A percentile compares a stretch with the other conserved stretches of the same genome.
These are phyloP conservation scores for Macrotis lagotis DNA, from an alignment of 2,113 vertebrate species.

Conservation along the genomic window DNA sequence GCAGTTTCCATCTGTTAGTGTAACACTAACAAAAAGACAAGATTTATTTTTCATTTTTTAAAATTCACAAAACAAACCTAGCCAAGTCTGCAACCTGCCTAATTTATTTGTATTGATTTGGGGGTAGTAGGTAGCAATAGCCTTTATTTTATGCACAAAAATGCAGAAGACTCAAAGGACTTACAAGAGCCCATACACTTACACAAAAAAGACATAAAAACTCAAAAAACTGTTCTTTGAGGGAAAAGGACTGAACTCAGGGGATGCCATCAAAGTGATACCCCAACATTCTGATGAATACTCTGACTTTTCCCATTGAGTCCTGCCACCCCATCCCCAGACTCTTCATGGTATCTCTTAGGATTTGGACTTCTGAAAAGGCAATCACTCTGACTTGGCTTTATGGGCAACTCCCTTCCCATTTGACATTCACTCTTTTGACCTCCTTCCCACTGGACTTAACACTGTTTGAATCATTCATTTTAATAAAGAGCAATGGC, in stretches of 20 bases:
- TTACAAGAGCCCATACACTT: background rate
- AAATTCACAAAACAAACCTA: conserved; percentile 14
- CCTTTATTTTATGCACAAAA: background rate
- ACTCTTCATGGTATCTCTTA: background rate
- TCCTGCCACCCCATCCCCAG: background rate
- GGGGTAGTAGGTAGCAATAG: background rate
- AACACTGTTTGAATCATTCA: background rate
- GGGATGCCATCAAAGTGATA: background rate
- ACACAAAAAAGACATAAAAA: background rate
- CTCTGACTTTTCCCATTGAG: background rate
- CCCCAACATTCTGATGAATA: background rate
- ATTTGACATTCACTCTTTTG: background rate
- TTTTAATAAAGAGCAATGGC: background rate
- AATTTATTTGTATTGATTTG: background rate
- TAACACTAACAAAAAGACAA: conserved; percentile 7
- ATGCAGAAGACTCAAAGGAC: background rate
- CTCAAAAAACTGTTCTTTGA: background rate
- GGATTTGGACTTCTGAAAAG: background rate
- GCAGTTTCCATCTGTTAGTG: conserved; percentile 18
- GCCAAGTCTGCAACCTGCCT: background rate
- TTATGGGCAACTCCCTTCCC: background rate
- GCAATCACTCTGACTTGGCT: background rate
- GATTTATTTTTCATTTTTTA: conserved; percentile 5
- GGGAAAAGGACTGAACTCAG: background rate
- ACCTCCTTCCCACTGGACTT: background rate